A percentile compares a stretch with the other conserved stretches of the same genome.
phyloP scores from a whole-genome alignment of 1,140 invertebrate genomes.

The Penaeus japonicus region DNA sequence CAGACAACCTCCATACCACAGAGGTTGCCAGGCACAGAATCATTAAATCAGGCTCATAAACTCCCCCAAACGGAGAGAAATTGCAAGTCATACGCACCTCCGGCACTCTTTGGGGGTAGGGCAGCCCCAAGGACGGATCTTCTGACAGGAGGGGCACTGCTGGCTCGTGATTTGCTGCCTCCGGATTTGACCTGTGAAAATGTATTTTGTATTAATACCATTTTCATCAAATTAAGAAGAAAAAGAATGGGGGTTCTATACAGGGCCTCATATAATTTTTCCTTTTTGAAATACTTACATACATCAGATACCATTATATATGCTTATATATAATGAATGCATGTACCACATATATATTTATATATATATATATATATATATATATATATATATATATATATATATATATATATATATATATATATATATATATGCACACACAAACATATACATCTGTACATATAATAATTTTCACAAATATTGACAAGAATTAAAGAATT shows the following conservation, averaged over 20 bases:
- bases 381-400: neutral
- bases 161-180: constrained; percentile 60
- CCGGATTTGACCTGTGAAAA: constrained; percentile 55
- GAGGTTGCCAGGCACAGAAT: no score
- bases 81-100: constrained; percentile 19
- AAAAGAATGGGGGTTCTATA: no score
- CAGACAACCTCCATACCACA: no score
- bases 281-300: neutral
- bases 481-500: no score
- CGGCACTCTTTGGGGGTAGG: constrained; percentile 58
- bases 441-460: neutral
- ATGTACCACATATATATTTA: neutral
- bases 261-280: neutral
- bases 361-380: neutral
- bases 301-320: neutral
- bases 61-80: neutral
- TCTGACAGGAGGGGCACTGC: constrained; percentile 63
- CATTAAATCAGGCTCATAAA: no score
- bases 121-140: constrained; percentile 59
- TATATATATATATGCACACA: neutral
- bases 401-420: neutral
- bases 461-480: no score
- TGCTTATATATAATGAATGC: neutral
- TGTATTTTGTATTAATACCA: neutral
- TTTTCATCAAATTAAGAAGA: neutral